These are phyloP conservation scores for Liopterus haemorrhoidalis DNA, from an alignment of 2,888 invertebrate genomes.

Conservation along the genomic window DNA sequence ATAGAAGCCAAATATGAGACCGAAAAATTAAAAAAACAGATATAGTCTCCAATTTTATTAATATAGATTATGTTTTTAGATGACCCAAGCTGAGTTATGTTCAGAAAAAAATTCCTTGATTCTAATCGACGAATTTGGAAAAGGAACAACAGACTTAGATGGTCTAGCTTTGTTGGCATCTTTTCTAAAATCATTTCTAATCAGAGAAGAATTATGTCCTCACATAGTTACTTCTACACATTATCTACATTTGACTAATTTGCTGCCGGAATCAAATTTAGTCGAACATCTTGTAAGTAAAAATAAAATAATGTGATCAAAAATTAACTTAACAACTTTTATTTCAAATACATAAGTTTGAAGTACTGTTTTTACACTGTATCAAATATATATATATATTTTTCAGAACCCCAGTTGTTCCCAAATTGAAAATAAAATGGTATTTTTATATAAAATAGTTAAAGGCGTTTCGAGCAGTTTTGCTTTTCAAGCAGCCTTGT, in stretches of 20 bases:
- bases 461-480: conserved; percentile 60
- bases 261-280: conserved; percentile 51
- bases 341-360: conserved; percentile 2
- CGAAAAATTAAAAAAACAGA: too few relatives aligned
- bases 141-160: conserved; percentile 72
- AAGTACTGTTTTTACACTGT: conserved; percentile 14
- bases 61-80: conserved; percentile 46
- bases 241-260: conserved; percentile 58
- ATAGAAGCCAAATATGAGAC: too few relatives aligned
- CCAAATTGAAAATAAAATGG: conserved; percentile 53
- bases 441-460: conserved; percentile 61
- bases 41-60: too few relatives aligned
- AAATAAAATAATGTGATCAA: conserved; percentile 31
- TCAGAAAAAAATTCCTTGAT: conserved; percentile 64
- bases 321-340: too few relatives aligned
- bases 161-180: conserved; percentile 69
- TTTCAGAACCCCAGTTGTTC: conserved; percentile 58
- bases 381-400: conserved; percentile 19
- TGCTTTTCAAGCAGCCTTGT: conserved; percentile 59
- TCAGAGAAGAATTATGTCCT: conserved; percentile 54
- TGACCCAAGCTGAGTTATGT: conserved; percentile 63
- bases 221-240: conserved; percentile 75
- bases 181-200: conserved; percentile 61
- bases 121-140: conserved; percentile 85
- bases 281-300: conserved; percentile 52